Base-by-base conservation (phyloP, 2,113 vertebrate genomes). In the Sciurus niger region DNA sequence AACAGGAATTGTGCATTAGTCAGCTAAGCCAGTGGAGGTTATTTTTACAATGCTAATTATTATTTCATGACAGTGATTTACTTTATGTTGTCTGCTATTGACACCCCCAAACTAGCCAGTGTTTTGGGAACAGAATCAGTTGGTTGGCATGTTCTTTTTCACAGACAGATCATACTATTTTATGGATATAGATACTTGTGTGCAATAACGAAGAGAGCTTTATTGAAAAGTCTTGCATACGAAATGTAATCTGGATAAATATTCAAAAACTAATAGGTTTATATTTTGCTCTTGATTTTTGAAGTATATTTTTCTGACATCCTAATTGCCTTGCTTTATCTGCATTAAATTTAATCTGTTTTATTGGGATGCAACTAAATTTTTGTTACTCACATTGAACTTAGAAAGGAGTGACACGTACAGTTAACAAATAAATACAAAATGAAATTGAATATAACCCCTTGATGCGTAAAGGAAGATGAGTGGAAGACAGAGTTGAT, bases 401-500 rank as follows among this genome's bases (percentile, higher is more conserved):
- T 90, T 96, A 8, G 1, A 18, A 40, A 94, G 92, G 95, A 96
- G 93, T 24, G 0, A 16, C 11, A 87, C 82, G 34, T 4, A 13
- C 51, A 1, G 95, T 90, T 96, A 92, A 96, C 87, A 97, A 96
- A 70, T 88, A 95, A 94, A 87, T 51, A 34, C 51, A 0, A 43
- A 92, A 68, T 34, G 4, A 98, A 96, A 96, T 95, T 96, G 84
- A 63, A 88, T 70, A 70, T 55, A 96, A 96, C 72, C 83, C 79
- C 82, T 93, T 34, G 93, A 46, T 96, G 97, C 67, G 1, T 85
- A 53, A 86, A 97, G 97, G 96, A 93, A 98, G 97, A 91, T 65
- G 95, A 98, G 96, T 88, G 94, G 96, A 97, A 98, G 94, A 97
- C 94, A 32, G 77, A 95, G 97, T 85, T 98, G 98, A 97, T 97